Evolutionary conservation across 1,140 invertebrate species (phyloP), one percentile per base, ranked within the genome.

Genomic region (Bombus superbus): DNA sequence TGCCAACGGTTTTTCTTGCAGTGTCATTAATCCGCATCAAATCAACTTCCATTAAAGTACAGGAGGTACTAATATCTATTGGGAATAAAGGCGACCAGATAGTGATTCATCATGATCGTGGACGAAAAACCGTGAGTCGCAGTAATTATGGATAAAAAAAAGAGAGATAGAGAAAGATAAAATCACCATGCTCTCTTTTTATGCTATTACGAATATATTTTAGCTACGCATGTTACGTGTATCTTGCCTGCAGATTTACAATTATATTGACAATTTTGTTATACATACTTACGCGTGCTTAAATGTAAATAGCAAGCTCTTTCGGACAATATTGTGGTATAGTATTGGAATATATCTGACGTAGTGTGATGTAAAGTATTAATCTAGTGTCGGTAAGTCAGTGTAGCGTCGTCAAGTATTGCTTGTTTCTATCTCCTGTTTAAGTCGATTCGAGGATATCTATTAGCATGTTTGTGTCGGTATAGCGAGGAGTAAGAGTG

Each of bases 51-150:
- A 32, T 44, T 80, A 83, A 64, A 85, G 44, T 85, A 89, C 79
- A 57, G 62, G 81, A 86, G 76, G 53, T 83, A 82, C 64, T 53
- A 71, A 78, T 73, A 88, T 79, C 72, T 86, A 44, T 86, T 68
- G 81, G 83, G 81, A 88, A 84, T 88, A 92, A 91, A 80, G 74
- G 87, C 66, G 88, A 92, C 88, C 89, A 83, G 86, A 92, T 92
- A 93, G 18, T 15, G 80, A 87, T 88, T 83, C 94, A 94, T 80
- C 94, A 95, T 95, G 94, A 95, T 95, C 92, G 94, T 95, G 92
- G 94, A 95, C 91, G 94, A 95, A 77, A 95, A 94, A 93, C 93
- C 93, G 94, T 95, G 94, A 95, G 94, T 95, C 93, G 88, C 69
- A 69, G 35, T 11, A 62, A 44, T 38, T 68, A 8, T 44, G 38